phyloP scores from a whole-genome alignment of 2,797 vertebrate genomes.

The Fistularia tabacaria region DNA sequence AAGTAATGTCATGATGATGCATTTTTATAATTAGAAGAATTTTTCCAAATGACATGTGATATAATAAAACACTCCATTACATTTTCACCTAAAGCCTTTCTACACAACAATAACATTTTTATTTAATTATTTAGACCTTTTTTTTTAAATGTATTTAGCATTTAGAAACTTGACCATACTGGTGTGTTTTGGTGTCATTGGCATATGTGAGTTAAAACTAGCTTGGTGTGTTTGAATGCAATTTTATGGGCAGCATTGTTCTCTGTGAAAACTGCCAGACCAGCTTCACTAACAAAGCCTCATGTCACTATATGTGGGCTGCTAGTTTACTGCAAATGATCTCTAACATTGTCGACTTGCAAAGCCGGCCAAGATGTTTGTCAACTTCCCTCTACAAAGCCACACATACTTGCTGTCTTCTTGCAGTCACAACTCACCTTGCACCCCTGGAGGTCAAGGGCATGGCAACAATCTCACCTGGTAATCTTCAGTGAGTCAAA shows the following conservation, averaged over 20 bases:
- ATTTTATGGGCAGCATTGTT: constrained; percentile 20
- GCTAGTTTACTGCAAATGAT: constrained; percentile 61
- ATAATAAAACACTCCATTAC: no score
- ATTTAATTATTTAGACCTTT: no score
- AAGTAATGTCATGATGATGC: no score
- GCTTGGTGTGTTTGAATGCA: constrained; percentile 4
- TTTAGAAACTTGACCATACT: no score
- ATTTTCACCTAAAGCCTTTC: no score
- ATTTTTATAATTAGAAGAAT: no score
- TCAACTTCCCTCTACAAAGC: constrained; percentile 31
- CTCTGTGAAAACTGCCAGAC: constrained; percentile 41
- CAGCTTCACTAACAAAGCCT: constrained; percentile 38
- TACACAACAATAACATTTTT: no score
- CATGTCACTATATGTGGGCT: constrained; percentile 48
- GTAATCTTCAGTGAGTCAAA: constrained; percentile 58
- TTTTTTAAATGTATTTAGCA: no score
- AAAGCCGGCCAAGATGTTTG: constrained; percentile 43
- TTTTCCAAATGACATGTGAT: no score
- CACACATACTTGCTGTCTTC: constrained; percentile 23
- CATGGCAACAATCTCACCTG: constrained; percentile 24
- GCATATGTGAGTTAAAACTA: constrained; percentile 7
- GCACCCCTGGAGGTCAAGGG: constrained; percentile 52
- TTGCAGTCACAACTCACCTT: constrained; percentile 7
- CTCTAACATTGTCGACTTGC: constrained; percentile 46
- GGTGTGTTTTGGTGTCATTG: background rate